These are phyloP conservation scores for Tineola bisselliella DNA, from an alignment of 2,888 invertebrate genomes.

Conservation along the genomic window DNA sequence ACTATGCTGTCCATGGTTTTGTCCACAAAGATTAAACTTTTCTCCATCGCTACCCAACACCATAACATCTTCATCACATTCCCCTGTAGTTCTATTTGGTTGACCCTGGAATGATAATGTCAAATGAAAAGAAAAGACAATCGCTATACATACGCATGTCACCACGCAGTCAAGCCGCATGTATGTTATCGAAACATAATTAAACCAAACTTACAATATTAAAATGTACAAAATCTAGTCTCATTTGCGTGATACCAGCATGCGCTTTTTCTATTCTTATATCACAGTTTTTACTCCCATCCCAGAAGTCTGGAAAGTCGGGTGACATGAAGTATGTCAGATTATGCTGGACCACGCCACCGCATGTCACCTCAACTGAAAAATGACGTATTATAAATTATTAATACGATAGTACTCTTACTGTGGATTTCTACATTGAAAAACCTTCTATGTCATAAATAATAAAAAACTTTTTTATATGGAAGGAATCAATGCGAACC, in stretches of 20 bases:
- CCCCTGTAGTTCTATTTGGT: conserved; percentile 80
- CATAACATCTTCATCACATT: conserved; percentile 81
- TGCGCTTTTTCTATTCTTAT: conserved; percentile 79
- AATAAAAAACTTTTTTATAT: too few species aligned
- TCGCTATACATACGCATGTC: too few species aligned
- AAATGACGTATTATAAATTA: conserved; percentile 14
- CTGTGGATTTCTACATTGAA: too few species aligned
- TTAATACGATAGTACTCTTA: too few species aligned
- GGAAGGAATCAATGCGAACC: too few species aligned
- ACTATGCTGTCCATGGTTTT: conserved; percentile 88
- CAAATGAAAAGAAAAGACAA: too few species aligned
- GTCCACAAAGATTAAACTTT: conserved; percentile 77
- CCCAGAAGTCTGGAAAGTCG: conserved; percentile 80
- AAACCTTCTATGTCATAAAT: too few species aligned
- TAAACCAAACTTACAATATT: conserved; percentile 70
- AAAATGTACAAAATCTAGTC: conserved; percentile 86
- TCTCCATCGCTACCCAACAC: conserved; percentile 67
- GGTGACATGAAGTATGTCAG: conserved; percentile 86
- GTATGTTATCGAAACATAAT: too few species aligned
- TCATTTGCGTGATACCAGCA: conserved; percentile 82
- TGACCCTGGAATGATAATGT: conserved; percentile 71
- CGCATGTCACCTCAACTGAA: conserved; percentile 80
- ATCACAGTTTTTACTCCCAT: conserved; percentile 73
- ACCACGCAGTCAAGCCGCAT: too few species aligned
- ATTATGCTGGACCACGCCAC: conserved; percentile 77